Evolutionary conservation across 1,140 invertebrate genomes (phyloP).

Genomic region (Steinernema feltiae): DNA sequence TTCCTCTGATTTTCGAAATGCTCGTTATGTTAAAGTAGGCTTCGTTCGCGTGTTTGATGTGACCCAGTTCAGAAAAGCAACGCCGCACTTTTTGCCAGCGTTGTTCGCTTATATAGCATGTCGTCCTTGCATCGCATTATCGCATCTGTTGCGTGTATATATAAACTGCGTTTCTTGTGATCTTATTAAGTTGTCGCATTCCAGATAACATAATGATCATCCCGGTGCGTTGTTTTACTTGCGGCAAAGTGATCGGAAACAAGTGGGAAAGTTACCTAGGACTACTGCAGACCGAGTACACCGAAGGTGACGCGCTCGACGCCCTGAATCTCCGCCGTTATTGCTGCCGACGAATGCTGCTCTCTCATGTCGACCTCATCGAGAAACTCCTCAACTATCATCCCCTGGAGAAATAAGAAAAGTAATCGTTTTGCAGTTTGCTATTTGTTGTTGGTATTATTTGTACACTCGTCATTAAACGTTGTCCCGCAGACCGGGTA

Average conservation of each 20-base stretch:
- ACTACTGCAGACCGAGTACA: constrained; percentile 91
- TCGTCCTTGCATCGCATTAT: not conserved
- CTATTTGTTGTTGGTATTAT: not conserved
- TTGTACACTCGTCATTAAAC: not conserved
- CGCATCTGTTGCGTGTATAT: not conserved
- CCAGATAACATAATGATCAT: constrained; percentile 78
- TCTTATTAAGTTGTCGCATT: not conserved
- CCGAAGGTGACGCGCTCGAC: constrained; percentile 83
- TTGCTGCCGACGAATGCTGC: constrained; percentile 75
- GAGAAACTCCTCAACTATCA: constrained; percentile 97
- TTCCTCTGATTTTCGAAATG: not conserved
- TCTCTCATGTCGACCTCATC: constrained; percentile 97
- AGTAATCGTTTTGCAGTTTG: not conserved
- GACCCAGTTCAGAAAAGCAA: too few relatives aligned
- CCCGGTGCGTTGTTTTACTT: constrained; percentile 96
- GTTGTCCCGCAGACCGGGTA: not conserved
- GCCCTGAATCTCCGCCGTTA: constrained; percentile 92
- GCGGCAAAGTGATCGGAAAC: constrained; percentile 98
- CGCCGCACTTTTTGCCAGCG: not conserved
- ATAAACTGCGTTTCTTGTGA: not conserved
- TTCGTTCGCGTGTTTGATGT: too few relatives aligned
- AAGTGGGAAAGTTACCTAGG: constrained; percentile 98
- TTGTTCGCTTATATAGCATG: not conserved
- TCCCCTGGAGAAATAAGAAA: constrained; percentile 75
- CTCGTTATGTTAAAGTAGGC: not conserved